Percentiles rank a stretch among this genome's conserved stretches.
phyloP scores from a whole-genome alignment of 2,888 invertebrate species.

The Drepanosiphum platanoidis region DNA sequence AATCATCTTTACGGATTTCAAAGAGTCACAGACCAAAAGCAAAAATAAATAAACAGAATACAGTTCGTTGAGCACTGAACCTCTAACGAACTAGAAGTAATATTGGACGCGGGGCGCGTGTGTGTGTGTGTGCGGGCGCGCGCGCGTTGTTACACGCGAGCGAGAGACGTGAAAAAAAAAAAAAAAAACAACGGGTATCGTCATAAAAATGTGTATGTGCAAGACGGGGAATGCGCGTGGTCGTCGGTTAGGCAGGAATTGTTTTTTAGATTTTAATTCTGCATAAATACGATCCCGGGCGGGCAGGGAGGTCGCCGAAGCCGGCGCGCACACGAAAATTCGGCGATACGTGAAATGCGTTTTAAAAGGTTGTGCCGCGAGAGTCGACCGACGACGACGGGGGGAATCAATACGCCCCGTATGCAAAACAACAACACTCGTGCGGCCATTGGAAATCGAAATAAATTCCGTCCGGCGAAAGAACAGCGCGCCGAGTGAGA shows the following conservation, averaged over 20 bases:
- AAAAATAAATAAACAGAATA: constrained; percentile 51
- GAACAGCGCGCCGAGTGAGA: too few species aligned
- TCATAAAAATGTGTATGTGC: constrained; percentile 22
- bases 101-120: neutral
- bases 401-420: constrained; percentile 33
- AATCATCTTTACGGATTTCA: constrained; percentile 33
- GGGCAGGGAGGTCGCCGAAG: neutral
- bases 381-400: too few species aligned
- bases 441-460: neutral
- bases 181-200: neutral
- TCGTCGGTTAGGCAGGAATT: neutral
- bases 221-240: constrained; percentile 3
- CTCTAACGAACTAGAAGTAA: constrained; percentile 61
- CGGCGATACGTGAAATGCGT: constrained; percentile 47
- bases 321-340: constrained; percentile 34
- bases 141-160: neutral
- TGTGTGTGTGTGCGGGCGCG: too few species aligned
- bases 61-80: constrained; percentile 54
- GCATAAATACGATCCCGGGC: constrained; percentile 15
- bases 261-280: constrained; percentile 40
- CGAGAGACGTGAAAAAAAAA: neutral
- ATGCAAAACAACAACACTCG: constrained; percentile 4
- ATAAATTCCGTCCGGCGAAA: neutral
- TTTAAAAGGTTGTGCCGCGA: constrained; percentile 15
- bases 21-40: constrained; percentile 10